These are phyloP conservation scores for Noctua comes DNA, from an alignment of 2,888 invertebrate species.

Conservation along the genomic window DNA sequence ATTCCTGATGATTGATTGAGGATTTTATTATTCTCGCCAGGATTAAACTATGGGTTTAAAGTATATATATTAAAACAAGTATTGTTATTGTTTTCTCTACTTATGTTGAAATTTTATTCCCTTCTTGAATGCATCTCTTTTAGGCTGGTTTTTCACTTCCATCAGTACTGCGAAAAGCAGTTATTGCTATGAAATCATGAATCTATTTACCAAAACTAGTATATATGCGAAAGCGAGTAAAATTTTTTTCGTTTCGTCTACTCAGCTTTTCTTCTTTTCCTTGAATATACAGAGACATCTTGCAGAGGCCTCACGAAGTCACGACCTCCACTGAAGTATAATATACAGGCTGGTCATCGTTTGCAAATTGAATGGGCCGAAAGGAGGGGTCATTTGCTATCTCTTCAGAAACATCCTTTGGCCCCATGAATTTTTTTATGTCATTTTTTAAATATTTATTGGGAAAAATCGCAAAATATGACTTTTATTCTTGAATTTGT, in stretches of 20 bases:
- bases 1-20: background rate
- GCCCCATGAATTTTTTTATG: too few relatives aligned
- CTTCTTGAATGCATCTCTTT: background rate
- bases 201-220: background rate
- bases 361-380: too few relatives aligned
- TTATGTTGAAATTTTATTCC: background rate
- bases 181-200: background rate
- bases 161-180: background rate
- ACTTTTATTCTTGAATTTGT: too few relatives aligned
- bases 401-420: too few relatives aligned
- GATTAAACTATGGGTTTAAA: background rate
- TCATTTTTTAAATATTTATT: too few relatives aligned
- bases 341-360: background rate
- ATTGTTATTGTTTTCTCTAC: background rate
- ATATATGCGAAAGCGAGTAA: background rate
- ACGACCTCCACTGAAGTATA: background rate
- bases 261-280: background rate
- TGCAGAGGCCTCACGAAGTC: background rate
- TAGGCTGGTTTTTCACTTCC: background rate
- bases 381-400: too few relatives aligned
- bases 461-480: too few relatives aligned
- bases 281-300: background rate
- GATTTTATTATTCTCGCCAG: background rate
- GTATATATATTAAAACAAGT: background rate
- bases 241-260: background rate